These are phyloP conservation scores for Lerema accius DNA, from an alignment of 1,140 invertebrate genomes.

Conservation along the genomic window DNA sequence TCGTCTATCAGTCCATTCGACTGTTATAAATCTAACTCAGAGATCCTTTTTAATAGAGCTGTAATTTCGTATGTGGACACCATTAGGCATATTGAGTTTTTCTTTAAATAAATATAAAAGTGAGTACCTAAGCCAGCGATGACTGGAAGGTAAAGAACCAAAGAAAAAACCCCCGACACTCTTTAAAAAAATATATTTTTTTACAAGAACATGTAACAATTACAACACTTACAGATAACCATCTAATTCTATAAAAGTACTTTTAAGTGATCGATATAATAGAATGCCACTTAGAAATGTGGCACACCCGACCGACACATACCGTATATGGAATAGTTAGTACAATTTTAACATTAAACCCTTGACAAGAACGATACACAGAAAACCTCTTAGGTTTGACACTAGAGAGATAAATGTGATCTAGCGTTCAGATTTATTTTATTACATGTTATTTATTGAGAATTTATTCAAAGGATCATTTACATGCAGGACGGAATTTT, in stretches of 20 bases:
- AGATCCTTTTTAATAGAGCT: too few species aligned
- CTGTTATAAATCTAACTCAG: too few species aligned
- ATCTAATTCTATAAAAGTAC: too few species aligned
- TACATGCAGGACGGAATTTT: neutral
- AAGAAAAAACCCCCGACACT: too few species aligned
- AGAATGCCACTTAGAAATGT: slow-evolving; percentile 12
- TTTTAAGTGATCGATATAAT: slow-evolving; percentile 5
- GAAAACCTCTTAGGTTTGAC: slow-evolving; percentile 24
- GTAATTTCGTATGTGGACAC: too few species aligned
- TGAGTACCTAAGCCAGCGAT: too few species aligned
- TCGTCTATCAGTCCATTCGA: too few species aligned
- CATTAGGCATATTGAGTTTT: too few species aligned
- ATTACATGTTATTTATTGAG: slow-evolving; percentile 2
- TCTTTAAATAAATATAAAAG: too few species aligned
- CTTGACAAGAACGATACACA: slow-evolving; percentile 15
- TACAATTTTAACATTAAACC: slow-evolving; percentile 27
- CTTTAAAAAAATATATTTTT: too few species aligned
- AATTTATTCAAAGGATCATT: neutral
- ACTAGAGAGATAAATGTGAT: slow-evolving; percentile 3
- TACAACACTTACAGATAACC: neutral
- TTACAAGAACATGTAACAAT: too few species aligned
- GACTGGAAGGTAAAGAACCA: too few species aligned
- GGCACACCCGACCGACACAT: slow-evolving; percentile 16
- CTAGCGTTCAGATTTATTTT: slow-evolving; percentile 10
- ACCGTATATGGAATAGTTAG: slow-evolving; percentile 17